Evolutionary conservation across 2,797 vertebrate genomes (phyloP), one percentile per base, ranked within the genome.

Genomic region (Chaetodon trifasciatus): DNA sequence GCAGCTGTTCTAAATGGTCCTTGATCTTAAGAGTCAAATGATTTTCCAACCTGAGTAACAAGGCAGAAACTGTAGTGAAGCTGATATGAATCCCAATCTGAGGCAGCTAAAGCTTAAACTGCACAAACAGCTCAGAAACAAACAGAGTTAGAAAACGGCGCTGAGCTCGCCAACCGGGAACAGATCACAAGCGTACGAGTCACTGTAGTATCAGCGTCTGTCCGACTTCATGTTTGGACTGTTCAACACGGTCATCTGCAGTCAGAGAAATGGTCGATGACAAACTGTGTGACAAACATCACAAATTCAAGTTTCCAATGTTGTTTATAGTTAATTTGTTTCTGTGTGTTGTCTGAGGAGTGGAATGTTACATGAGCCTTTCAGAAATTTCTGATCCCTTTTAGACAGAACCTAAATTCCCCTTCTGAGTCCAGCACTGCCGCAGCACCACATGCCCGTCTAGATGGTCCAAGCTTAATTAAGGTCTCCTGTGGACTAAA

Each of bases 1-100:
- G 53, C 39, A 47, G 23, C 8, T 65, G 61, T 65, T 50, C 39
- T 47, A 32, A 64, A 61, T 46, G 24, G 13, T 40, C 8, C 16
- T 53, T 44, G 35, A 47, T 61, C 52, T 64, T 11, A 16, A 15
- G 40, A 47, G n/a, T 72, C 39, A 75, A 74, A 75, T 46, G 12
- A 56, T 79, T 32, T 7, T 35, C 63, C 12, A 7, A 42, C 47
- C 28, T 11, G 15, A 68, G 42, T 23, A 23, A 49, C 10, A 50
- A 57, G 5, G 2, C 19, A 64, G 24, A 55, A 23, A 53, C n/a
- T 1, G 15, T n/a, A 61, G 64, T 10, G 39, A 67, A 60, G 37
- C 46, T 15, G 13, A 66, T 61, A 12, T 60, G 32, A 46, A 72
- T 13, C 53, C 17, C 2, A 60, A 62, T 42, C 15, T 58, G 73